phyloP scores from a whole-genome alignment of 2,113 vertebrate species.

The Podarcis muralis region DNA sequence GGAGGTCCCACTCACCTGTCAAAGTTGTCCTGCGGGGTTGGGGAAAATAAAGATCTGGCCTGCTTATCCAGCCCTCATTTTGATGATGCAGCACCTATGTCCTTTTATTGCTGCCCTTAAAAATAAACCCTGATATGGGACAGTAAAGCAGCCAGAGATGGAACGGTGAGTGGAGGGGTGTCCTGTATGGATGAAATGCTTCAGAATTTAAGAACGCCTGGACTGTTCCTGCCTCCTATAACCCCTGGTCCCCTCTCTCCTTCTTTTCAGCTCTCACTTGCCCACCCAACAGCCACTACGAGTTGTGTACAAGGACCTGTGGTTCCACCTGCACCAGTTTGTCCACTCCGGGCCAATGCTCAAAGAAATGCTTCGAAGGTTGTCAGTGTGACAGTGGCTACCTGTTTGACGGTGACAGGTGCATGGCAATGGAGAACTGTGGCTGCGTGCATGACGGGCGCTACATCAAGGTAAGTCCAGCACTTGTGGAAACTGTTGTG shows the following conservation, averaged over 20 bases:
- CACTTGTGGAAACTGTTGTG: too few relatives aligned
- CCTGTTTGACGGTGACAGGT: slow-evolving; percentile 67
- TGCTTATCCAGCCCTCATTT: too few relatives aligned
- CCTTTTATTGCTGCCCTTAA: too few relatives aligned
- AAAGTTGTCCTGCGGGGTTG: too few relatives aligned
- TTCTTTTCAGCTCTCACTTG: slow-evolving; percentile 70
- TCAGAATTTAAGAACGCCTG: background rate
- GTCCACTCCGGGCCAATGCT: slow-evolving; percentile 17
- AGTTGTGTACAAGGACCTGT: slow-evolving; percentile 73
- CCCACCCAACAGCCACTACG: slow-evolving; percentile 74
- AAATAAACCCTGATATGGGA: too few relatives aligned
- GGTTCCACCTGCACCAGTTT: slow-evolving; percentile 68
- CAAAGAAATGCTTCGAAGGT: slow-evolving; percentile 74
- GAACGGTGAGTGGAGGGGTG: too few relatives aligned
- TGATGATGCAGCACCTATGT: too few relatives aligned
- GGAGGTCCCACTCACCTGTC: too few relatives aligned
- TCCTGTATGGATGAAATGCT: too few relatives aligned
- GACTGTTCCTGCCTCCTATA: too few relatives aligned
- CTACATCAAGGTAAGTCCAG: slow-evolving; percentile 55
- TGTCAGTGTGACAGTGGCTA: slow-evolving; percentile 74
- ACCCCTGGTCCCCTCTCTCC: background rate
- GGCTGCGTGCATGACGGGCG: slow-evolving; percentile 70
- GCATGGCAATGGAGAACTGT: slow-evolving; percentile 69
- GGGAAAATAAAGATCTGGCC: too few relatives aligned
- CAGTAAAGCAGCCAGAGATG: too few relatives aligned